phyloP scores from a whole-genome alignment of 2,113 vertebrate genomes.

The Calidris pugnax region DNA sequence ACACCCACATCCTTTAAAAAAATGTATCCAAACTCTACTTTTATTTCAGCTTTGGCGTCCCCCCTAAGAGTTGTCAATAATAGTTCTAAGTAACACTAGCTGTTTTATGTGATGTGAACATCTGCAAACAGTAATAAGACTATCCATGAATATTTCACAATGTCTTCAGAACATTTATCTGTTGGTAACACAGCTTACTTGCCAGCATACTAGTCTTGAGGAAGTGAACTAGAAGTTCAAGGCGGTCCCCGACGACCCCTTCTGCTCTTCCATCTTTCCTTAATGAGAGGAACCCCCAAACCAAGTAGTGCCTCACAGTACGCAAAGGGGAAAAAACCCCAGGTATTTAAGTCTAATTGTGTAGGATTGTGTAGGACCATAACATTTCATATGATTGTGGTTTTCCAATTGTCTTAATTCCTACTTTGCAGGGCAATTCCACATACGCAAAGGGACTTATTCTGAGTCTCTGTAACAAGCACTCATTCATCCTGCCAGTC shows the following conservation, averaged over 20 bases:
- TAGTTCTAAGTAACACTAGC: not conserved
- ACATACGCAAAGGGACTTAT: fast-evolving
- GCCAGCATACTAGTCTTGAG: not conserved
- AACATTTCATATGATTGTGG: not conserved
- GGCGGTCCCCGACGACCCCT: fast-evolving
- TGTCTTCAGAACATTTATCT: not conserved
- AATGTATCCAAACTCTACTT: not conserved
- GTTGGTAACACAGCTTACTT: not conserved
- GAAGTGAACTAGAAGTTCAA: not conserved
- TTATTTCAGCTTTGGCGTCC: not conserved
- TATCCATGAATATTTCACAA: not conserved
- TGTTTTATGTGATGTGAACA: not conserved
- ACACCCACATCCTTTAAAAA: not conserved
- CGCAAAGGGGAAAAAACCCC: fast-evolving
- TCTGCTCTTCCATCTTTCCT: not conserved
- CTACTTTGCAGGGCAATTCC: not conserved
- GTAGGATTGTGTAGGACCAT: not conserved
- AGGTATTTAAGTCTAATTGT: not conserved
- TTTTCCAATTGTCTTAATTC: not conserved
- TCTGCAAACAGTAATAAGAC: not conserved
- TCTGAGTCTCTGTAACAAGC: not conserved
- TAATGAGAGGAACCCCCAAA: not conserved
- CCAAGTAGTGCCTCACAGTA: fast-evolving
- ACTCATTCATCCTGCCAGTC: not conserved
- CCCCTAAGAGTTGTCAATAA: not conserved